Conservation (phyloP, 2,113 vertebrate species). For the Motacilla tschutschensis region DNA sequence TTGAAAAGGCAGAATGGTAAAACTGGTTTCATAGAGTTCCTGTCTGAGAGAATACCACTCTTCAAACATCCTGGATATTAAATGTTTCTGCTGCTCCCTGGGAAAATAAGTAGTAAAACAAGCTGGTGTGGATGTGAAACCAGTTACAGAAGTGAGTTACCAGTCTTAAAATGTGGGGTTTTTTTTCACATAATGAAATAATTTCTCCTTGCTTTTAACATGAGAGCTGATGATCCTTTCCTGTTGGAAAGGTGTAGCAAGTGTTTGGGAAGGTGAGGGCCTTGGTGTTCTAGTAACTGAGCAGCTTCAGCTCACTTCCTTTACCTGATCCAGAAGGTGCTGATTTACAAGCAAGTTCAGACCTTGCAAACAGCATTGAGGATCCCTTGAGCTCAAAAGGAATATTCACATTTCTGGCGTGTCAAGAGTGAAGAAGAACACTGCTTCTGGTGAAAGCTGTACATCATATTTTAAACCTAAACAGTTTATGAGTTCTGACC, state of each 20-base stretch:
- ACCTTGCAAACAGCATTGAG: background rate
- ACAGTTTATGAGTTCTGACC: background rate
- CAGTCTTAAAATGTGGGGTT: background rate
- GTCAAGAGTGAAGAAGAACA: background rate
- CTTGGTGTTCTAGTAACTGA: background rate
- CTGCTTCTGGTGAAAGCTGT: background rate
- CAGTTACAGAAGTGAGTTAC: background rate
- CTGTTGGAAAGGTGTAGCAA: background rate
- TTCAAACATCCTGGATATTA: constrained; percentile 12
- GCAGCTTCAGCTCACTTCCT: background rate
- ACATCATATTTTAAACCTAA: background rate
- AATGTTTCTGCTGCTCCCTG: constrained; percentile 11
- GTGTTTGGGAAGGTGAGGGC: background rate
- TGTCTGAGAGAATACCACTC: background rate
- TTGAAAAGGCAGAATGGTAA: constrained; percentile 21
- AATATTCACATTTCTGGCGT: background rate
- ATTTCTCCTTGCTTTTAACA: background rate
- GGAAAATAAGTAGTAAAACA: constrained; percentile 28
- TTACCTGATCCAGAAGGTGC: background rate
- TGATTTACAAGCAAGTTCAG: background rate
- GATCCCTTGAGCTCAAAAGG: background rate
- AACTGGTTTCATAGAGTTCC: constrained; percentile 19
- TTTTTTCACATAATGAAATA: background rate
- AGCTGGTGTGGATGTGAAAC: background rate
- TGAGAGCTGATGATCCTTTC: background rate